Evolutionary conservation across 2,888 invertebrate species (phyloP).

Genomic region (Atethmia centrago): DNA sequence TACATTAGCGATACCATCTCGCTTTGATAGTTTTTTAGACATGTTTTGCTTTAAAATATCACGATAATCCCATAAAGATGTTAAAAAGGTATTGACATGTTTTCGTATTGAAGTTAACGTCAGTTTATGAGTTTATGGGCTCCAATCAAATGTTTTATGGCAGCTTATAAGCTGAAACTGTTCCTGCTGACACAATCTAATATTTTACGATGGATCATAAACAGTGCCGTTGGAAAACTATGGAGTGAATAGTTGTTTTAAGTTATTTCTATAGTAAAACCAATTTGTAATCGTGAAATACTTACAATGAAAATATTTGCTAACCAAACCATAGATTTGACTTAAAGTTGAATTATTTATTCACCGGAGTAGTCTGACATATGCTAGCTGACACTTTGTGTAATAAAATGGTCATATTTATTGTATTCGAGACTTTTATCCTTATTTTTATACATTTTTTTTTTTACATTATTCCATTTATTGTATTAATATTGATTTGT

Average conservation of each 20-base stretch:
- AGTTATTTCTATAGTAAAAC: neutral
- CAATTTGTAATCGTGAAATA: neutral
- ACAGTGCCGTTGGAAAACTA: constrained; percentile 30
- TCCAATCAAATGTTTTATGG: constrained; percentile 60
- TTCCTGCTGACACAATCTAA: constrained; percentile 53
- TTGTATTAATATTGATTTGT: too few species aligned
- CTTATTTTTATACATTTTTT: too few species aligned
- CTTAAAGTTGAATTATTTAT: too few species aligned
- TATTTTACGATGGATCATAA: constrained; percentile 45
- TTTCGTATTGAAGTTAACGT: constrained; percentile 19
- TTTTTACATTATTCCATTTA: too few species aligned
- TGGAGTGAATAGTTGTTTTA: constrained; percentile 6
- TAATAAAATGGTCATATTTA: too few species aligned
- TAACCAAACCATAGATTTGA: too few species aligned
- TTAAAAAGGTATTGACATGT: neutral
- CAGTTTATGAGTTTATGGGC: constrained; percentile 55
- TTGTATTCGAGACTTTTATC: too few species aligned
- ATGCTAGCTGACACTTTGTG: too few species aligned
- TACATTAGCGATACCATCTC: neutral
- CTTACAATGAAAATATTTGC: too few species aligned
- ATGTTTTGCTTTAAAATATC: neutral
- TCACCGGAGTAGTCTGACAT: too few species aligned
- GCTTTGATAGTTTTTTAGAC: neutral
- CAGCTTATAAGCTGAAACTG: constrained; percentile 48
- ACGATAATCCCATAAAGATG: neutral